Evolutionary conservation across 2,113 vertebrate genomes (phyloP).

Genomic region (Psettodes erumei): DNA sequence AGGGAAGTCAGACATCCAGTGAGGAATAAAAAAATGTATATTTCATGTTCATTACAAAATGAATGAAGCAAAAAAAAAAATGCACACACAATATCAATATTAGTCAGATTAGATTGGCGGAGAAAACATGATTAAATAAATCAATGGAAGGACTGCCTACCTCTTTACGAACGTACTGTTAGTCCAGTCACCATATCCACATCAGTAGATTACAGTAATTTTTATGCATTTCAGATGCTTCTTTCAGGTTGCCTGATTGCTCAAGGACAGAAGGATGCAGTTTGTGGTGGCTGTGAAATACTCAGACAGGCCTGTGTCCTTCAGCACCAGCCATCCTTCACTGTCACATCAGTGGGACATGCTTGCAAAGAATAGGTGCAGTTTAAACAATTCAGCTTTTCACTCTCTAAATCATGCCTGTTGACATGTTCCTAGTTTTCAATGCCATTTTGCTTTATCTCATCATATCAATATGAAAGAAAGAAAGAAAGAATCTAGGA

Average conservation of each 20-base stretch:
- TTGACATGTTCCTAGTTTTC: conserved; percentile 1
- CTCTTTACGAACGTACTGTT: background rate
- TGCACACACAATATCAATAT: background rate
- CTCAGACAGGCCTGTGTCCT: background rate
- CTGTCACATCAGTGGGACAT: background rate
- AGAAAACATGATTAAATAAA: too few relatives aligned
- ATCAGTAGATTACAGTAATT: conserved; percentile 2
- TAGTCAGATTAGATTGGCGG: background rate
- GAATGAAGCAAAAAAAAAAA: background rate
- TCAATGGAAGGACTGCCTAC: background rate
- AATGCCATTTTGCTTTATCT: background rate
- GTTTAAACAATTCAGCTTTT: conserved; percentile 1
- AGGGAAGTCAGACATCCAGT: background rate
- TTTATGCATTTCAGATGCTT: conserved; percentile 5
- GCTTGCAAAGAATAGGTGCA: background rate
- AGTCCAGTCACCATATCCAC: background rate
- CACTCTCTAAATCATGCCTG: background rate
- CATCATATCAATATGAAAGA: conserved; percentile 2
- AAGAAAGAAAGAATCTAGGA: background rate
- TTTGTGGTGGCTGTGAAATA: background rate
- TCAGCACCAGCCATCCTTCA: conserved; percentile 1
- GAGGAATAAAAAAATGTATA: background rate
- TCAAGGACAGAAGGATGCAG: background rate
- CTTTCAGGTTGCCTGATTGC: conserved; percentile 2
- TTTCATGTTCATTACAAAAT: background rate